Base-by-base conservation (phyloP, 2,797 vertebrate genomes). In the Heliangelus exortis region DNA sequence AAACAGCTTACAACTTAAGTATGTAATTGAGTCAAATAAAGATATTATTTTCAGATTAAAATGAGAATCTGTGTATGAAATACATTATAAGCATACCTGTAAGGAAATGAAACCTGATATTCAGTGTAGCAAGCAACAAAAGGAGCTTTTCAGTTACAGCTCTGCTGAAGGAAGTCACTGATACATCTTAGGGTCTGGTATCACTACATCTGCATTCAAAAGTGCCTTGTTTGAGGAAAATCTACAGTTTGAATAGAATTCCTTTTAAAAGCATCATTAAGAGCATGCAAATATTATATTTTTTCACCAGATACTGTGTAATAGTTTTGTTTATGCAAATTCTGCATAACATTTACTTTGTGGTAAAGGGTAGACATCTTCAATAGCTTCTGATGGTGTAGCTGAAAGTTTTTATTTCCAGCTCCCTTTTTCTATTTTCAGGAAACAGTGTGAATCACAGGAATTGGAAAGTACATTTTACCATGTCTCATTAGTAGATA, bases 31-130 rank as follows among this genome's bases (percentile, higher is more conserved):
- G 29, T 34, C 33, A 48, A 91, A 72, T 19, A 51, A 48, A 54
- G 28, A 57, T 39, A 14, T 16, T 28, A 28, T 63, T 76, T 51
- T 57, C 48, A 57, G 26, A n/a, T 66, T 51, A 33, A 77, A 94
- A 26, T 18, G 59, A 66, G 53, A 89, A 76, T n/a, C 5, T 5
- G 14, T 33, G 2, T 48, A 26, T 55, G 31, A 59, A 88, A 62
- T 23, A 23, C 0, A 0, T 61, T 48, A 18, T 31, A 68, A 68
- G 5, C 58, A 48, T 62, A 48, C 20, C 67, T 53, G 4, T 39
- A 53, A 84, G 71, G 57, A 65, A 79, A 57, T 43, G 12, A 71
- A 82, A 53, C 25, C 23, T 55, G 51, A 10, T 63, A n/a, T 63
- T 84, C 34, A 34, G 39, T 41, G 26, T 12, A 86, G 41, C 39